Conservation (phyloP, 1,140 invertebrate species). For the Ips nitidus region DNA sequence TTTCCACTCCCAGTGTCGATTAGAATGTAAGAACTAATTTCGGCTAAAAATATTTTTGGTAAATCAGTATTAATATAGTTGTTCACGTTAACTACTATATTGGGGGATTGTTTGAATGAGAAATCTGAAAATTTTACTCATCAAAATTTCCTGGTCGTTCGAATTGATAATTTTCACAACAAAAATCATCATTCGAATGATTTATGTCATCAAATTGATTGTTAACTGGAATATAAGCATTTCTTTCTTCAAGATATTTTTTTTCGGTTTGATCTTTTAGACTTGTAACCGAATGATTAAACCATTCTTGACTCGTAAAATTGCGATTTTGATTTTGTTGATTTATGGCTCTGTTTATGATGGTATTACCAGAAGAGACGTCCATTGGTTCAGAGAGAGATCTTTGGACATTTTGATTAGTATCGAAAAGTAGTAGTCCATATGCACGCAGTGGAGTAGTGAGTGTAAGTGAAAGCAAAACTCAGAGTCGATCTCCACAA, state of each 20-base stretch:
- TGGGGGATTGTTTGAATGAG: background rate
- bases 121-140: background rate
- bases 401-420: too few species aligned
- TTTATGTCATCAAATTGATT: background rate
- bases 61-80: background rate
- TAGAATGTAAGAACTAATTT: conserved; percentile 28
- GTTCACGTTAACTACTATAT: background rate
- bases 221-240: background rate
- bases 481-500: too few species aligned
- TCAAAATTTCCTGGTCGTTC: background rate
- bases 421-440: too few species aligned
- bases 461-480: too few species aligned
- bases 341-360: background rate
- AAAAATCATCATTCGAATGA: background rate
- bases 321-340: background rate
- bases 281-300: background rate
- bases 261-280: background rate
- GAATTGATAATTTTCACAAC: background rate
- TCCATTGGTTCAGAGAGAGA: conserved; percentile 15
- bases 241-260: background rate
- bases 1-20: conserved; percentile 28
- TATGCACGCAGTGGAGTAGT: too few species aligned
- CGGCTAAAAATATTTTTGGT: conserved; percentile 1
- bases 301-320: conserved; percentile 3
- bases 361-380: conserved; percentile 1